phyloP scores from a whole-genome alignment of 2,113 vertebrate species.

The Sorex araneus region DNA sequence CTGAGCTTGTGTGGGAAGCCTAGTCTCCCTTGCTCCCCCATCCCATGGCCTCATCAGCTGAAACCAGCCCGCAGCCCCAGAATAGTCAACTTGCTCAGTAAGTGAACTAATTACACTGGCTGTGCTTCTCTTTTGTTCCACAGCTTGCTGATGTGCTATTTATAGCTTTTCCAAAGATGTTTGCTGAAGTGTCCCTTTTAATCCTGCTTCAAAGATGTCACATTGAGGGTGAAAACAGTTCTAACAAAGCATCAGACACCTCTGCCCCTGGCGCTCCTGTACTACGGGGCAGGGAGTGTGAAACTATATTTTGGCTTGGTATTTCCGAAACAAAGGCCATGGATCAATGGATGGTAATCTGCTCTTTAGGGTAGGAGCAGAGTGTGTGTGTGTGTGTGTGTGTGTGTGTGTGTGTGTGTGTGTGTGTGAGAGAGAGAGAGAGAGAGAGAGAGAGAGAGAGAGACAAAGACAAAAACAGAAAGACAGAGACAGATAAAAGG shows the following conservation, averaged over 20 bases:
- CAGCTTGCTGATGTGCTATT: conserved; percentile 73
- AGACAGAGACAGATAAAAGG: background rate
- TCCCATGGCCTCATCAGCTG: conserved; percentile 1
- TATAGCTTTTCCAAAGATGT: conserved; percentile 68
- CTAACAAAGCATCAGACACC: conserved; percentile 35
- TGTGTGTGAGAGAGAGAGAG: background rate
- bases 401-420: background rate
- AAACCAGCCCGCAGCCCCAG: conserved; percentile 36
- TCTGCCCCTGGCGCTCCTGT: background rate
- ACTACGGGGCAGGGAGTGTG: background rate
- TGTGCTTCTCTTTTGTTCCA: conserved; percentile 70
- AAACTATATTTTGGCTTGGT: conserved; percentile 19
- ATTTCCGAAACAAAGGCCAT: conserved; percentile 53
- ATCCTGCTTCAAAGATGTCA: conserved; percentile 45
- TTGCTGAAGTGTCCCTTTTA: conserved; percentile 74
- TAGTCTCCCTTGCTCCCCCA: background rate
- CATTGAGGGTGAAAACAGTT: accelerated
- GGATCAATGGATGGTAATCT: background rate
- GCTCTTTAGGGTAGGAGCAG: conserved; percentile 23
- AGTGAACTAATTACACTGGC: conserved; percentile 76
- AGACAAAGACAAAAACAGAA: accelerated
- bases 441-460: background rate
- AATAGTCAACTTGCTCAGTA: conserved; percentile 70
- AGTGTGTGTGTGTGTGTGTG: conserved; percentile 12
- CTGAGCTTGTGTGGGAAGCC: background rate